These are phyloP conservation scores for Galerucella pusilla DNA, from an alignment of 2,888 invertebrate genomes.

Conservation along the genomic window DNA sequence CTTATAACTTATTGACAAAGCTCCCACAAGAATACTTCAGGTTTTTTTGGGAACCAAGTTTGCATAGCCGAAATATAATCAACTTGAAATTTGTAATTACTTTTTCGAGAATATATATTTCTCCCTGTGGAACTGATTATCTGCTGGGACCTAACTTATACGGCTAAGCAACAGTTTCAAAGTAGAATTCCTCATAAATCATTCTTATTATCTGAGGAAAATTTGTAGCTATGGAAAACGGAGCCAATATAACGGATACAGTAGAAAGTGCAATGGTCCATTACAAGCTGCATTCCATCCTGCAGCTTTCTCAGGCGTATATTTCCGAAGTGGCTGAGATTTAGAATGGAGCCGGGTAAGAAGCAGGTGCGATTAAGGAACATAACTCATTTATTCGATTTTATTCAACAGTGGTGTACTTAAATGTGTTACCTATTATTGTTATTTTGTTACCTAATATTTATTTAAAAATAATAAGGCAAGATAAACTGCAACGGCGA, in stretches of 20 bases:
- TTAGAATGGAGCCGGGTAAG: slow-evolving; percentile 53
- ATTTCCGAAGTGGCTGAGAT: slow-evolving; percentile 56
- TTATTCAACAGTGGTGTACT: slow-evolving; percentile 20
- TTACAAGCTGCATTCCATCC: slow-evolving; percentile 57
- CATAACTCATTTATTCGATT: slow-evolving; percentile 51
- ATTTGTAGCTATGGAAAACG: slow-evolving; percentile 50
- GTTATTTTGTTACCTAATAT: too few relatives aligned
- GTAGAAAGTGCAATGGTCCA: slow-evolving; percentile 64
- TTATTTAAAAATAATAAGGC: too few relatives aligned
- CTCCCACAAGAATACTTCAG: too few relatives aligned
- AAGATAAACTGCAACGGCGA: too few relatives aligned
- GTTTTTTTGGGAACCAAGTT: too few relatives aligned
- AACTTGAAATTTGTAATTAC: too few relatives aligned
- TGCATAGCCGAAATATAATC: too few relatives aligned
- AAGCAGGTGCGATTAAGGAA: slow-evolving; percentile 46
- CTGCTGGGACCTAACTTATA: slow-evolving; percentile 3
- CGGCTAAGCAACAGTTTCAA: slow-evolving; percentile 26
- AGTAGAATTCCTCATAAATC: slow-evolving; percentile 30
- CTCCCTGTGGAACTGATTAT: not conserved
- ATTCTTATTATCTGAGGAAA: slow-evolving; percentile 48
- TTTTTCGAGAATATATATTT: too few relatives aligned
- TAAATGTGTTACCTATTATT: too few relatives aligned
- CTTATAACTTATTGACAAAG: too few relatives aligned
- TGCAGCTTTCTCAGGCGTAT: slow-evolving; percentile 58
- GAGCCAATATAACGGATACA: slow-evolving; percentile 61